These are phyloP conservation scores for Dermochelys coriacea DNA, from an alignment of 2,797 vertebrate genomes.

Conservation along the genomic window DNA sequence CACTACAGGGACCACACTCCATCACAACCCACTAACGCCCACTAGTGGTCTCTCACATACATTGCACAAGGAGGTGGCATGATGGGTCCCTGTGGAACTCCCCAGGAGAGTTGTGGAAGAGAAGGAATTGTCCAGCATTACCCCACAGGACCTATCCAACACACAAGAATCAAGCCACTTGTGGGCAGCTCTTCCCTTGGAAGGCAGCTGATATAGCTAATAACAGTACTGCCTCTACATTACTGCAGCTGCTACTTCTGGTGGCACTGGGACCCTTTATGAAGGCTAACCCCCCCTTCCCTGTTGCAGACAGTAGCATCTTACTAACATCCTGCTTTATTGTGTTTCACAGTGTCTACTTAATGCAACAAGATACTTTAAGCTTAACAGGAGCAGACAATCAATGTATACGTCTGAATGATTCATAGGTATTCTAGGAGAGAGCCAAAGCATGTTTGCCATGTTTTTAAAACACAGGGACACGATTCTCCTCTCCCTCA, in stretches of 20 bases:
- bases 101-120: neutral
- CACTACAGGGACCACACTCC: accelerated
- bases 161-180: neutral
- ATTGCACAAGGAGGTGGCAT: neutral
- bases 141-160: neutral
- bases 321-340: neutral
- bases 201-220: neutral
- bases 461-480: slow-evolving; percentile 36
- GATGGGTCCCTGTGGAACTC: accelerated
- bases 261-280: slow-evolving; percentile 11
- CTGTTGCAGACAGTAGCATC: slow-evolving; percentile 23
- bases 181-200: neutral
- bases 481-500: slow-evolving; percentile 36
- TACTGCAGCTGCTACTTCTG: neutral
- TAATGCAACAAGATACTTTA: neutral
- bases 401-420: slow-evolving; percentile 56
- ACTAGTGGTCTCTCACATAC: neutral
- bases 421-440: slow-evolving; percentile 70
- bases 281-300: slow-evolving; percentile 8
- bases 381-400: slow-evolving; percentile 54
- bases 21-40: neutral
- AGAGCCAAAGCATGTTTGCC: slow-evolving; percentile 55
- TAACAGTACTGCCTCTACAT: neutral
- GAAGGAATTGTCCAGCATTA: neutral
- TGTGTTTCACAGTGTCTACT: slow-evolving; percentile 36